phyloP scores from a whole-genome alignment of 2,113 vertebrate genomes.

The Istiophorus platypterus region DNA sequence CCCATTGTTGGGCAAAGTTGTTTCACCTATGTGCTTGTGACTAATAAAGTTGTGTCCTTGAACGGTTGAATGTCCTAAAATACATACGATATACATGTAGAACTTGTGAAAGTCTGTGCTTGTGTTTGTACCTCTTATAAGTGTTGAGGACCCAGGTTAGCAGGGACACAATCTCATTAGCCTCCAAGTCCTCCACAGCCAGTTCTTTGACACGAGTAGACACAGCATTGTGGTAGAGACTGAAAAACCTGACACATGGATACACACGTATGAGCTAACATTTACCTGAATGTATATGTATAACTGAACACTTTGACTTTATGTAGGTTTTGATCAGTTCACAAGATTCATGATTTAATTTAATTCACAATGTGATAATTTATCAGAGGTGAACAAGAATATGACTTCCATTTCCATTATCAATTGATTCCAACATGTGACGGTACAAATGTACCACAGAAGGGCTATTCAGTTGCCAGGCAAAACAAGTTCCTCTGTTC shows the following conservation, averaged over 20 bases:
- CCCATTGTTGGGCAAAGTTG: background rate
- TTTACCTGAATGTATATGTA: too few species aligned
- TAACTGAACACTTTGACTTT: background rate
- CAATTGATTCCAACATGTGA: too few species aligned
- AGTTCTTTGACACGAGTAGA: constrained; percentile 92
- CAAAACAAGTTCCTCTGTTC: background rate
- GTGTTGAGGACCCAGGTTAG: constrained; percentile 97
- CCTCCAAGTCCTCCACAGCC: constrained; percentile 92
- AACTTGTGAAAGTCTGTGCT: background rate
- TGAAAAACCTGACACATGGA: constrained; percentile 80
- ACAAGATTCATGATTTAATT: too few species aligned
- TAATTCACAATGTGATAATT: too few species aligned
- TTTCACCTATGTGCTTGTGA: too few species aligned
- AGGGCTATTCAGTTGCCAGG: too few species aligned
- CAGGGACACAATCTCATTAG: constrained; percentile 96
- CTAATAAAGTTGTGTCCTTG: background rate
- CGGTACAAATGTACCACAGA: too few species aligned
- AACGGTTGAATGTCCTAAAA: background rate
- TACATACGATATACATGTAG: background rate
- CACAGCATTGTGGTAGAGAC: constrained; percentile 92
- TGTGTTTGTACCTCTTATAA: constrained; percentile 89
- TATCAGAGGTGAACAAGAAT: too few species aligned
- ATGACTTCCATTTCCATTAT: too few species aligned
- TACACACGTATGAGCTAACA: background rate
- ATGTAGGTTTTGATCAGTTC: too few species aligned